phyloP scores from a whole-genome alignment of 2,113 vertebrate species.

The Phalacrocorax pelagicus region DNA sequence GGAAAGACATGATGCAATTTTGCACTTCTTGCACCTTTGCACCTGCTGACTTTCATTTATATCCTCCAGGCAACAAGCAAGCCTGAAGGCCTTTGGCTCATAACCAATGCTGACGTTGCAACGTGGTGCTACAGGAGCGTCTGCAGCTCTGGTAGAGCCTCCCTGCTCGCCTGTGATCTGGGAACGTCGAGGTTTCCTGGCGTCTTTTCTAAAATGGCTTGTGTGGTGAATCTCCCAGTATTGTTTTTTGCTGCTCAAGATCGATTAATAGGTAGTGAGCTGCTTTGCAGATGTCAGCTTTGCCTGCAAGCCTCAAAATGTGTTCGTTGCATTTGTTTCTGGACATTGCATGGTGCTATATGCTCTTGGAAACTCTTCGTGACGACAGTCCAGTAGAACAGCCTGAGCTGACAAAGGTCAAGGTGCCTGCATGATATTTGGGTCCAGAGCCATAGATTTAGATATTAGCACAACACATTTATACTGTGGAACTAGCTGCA shows the following conservation, averaged over 20 bases:
- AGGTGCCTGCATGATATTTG: background rate
- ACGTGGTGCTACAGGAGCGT: background rate
- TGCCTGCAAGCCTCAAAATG: background rate
- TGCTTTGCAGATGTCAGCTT: background rate
- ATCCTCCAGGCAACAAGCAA: slow-evolving; percentile 61
- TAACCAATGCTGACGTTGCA: slow-evolving; percentile 42
- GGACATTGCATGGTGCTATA: background rate
- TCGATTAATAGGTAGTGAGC: background rate
- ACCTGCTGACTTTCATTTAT: slow-evolving; percentile 64
- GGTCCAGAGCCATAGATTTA: background rate
- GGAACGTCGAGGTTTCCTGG: background rate
- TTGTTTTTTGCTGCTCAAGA: background rate
- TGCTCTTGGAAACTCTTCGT: background rate
- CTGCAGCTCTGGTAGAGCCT: background rate
- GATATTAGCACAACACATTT: background rate
- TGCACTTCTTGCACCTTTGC: slow-evolving; percentile 58
- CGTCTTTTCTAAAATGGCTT: background rate
- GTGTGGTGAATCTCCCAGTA: background rate
- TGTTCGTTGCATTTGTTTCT: fast-evolving
- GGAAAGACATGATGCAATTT: slow-evolving; percentile 16
- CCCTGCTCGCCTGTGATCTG: background rate
- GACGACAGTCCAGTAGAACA: background rate
- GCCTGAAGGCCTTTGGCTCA: slow-evolving; percentile 55
- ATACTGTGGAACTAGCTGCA: background rate
- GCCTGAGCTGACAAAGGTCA: background rate